Evolutionary conservation across 2,113 vertebrate genomes (phyloP), one percentile per base, ranked within the genome.

Genomic region (Bagarius yarrelli): DNA sequence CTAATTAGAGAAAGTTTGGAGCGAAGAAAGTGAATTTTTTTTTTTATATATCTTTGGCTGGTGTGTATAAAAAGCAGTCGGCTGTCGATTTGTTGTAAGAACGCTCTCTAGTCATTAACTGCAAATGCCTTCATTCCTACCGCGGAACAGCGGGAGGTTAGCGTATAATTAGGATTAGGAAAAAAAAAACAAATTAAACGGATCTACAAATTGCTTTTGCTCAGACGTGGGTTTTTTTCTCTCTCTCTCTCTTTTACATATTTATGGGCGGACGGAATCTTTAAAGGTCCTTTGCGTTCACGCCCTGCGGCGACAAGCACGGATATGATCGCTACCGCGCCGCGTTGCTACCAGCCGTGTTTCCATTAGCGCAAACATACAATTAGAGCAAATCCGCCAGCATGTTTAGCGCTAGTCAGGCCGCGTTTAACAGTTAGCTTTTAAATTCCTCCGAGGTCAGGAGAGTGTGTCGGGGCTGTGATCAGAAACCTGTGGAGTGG

Each of bases 131-230:
- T 76, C 76, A 72, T 81, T 85, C 81, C 73, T 74, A 67, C 80
- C 74, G 81, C 85, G 73, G 74, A 76, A 63, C 87, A 86, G 87
- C 86, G 78, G 81, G 84, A 85, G 78, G 74, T 80, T 47, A 85
- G 82, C 76, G 76, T 85, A 82, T 88, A 88, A 90, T 90, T 87
- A 85, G 81, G 52, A 73, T 76, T 59, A 60, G 78, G 83, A 82
- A 81, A 44, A 56, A 74, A 5, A 14, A 61, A 61, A 32, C 2
- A 61, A 23, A 61, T 74, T 70, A 85, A 81, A 87, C 69, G 84
- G 83, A 71, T 83, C 80, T 78, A 64, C 80, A 85, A 83, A 86
- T 87, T 88, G 85, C 86, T 84, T 80, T 59, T 71, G 55, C 79
- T 75, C 59, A 30, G 55, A 13, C 34, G 44, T 76, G 85, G 21